Percentiles rank a stretch among this genome's conserved stretches.
Conservation (phyloP, 1,140 invertebrate species). For the Bombus fervidus region DNA sequence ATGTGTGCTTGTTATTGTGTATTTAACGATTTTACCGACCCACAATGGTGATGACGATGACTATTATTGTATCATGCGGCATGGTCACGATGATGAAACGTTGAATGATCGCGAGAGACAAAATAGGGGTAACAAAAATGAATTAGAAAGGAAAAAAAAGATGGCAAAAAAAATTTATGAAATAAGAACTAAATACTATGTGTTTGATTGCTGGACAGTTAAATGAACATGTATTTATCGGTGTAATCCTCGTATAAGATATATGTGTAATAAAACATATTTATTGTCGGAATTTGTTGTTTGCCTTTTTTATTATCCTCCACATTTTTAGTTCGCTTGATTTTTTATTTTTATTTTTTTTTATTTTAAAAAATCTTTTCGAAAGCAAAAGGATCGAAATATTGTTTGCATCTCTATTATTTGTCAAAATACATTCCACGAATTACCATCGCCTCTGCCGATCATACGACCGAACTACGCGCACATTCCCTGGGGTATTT, state of each 20-base stretch:
- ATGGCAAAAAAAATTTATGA: not conserved
- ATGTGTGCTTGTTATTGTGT: slow-evolving; percentile 66
- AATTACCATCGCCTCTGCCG: too few species aligned
- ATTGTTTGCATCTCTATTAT: too few species aligned
- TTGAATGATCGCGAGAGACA: slow-evolving; percentile 38
- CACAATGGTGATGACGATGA: slow-evolving; percentile 62
- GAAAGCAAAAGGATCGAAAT: too few species aligned
- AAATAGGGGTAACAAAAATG: slow-evolving; percentile 14
- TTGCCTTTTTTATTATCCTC: not conserved
- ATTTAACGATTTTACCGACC: slow-evolving; percentile 32
- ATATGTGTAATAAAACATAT: slow-evolving; percentile 83
- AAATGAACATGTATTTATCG: slow-evolving; percentile 83
- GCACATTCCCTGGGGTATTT: too few species aligned
- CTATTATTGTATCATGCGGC: slow-evolving; percentile 44
- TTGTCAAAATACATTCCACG: too few species aligned
- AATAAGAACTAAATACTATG: slow-evolving; percentile 75
- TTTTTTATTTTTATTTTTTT: too few species aligned
- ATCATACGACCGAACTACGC: too few species aligned
- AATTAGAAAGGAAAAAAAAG: not conserved
- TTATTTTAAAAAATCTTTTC: not conserved
- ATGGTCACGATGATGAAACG: slow-evolving; percentile 51
- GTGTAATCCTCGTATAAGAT: slow-evolving; percentile 82
- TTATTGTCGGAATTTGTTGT: slow-evolving; percentile 77
- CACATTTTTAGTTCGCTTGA: accelerated
- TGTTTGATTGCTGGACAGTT: slow-evolving; percentile 84